Percentiles rank a stretch among this genome's conserved stretches.
Conservation (phyloP, 1,140 invertebrate genomes). For the Bombus breviceps region DNA sequence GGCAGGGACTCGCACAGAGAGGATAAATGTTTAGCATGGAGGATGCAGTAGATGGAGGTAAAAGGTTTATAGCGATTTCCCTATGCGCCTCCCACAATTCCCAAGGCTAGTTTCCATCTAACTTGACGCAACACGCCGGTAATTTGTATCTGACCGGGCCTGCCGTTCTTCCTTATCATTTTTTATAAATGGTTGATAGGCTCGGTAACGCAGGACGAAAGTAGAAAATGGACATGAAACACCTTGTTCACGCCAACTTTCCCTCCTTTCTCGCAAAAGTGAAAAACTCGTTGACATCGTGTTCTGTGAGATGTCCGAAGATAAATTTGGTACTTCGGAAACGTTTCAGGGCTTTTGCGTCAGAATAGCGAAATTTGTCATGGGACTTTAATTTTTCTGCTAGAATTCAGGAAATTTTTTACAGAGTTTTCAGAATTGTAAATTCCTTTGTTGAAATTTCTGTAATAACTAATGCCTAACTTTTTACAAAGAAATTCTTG, state of each 20-base stretch:
- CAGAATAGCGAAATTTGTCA: neutral
- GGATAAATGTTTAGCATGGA: constrained; percentile 42
- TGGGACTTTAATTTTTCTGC: neutral
- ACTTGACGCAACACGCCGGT: constrained; percentile 61
- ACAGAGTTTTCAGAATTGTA: neutral
- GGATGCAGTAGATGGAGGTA: constrained; percentile 49
- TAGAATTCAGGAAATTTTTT: neutral
- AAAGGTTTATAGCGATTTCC: constrained; percentile 70
- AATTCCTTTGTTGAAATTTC: neutral
- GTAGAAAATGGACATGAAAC: constrained; percentile 19
- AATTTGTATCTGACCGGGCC: constrained; percentile 71
- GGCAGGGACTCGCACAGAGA: neutral
- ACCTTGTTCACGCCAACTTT: too few relatives aligned
- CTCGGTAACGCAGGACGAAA: constrained; percentile 15
- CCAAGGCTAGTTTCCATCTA: constrained; percentile 75
- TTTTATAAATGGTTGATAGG: constrained; percentile 61
- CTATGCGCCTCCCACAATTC: constrained; percentile 71
- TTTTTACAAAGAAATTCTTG: neutral
- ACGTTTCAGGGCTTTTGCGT: neutral
- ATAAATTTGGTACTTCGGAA: neutral
- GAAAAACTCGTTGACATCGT: neutral
- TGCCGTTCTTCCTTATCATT: constrained; percentile 60
- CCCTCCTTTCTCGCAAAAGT: neutral
- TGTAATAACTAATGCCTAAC: neutral
- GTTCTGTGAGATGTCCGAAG: neutral